Percentiles rank a stretch among this genome's conserved stretches.
These are phyloP conservation scores for Coregonus sp. DNA, from an alignment of 2,797 vertebrate species.

Conservation along the genomic window DNA sequence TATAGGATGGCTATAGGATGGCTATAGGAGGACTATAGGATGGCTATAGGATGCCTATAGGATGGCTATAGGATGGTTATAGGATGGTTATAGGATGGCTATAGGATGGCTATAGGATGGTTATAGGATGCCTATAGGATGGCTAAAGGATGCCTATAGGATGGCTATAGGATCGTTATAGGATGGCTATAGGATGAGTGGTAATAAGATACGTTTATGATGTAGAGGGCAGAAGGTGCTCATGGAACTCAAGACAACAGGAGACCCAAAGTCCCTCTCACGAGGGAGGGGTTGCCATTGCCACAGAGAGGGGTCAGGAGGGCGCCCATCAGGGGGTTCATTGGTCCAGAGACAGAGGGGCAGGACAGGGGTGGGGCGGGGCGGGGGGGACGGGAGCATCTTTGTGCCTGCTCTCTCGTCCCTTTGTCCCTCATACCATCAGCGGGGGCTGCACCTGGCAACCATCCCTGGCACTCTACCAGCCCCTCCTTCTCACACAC, in stretches of 20 bases:
- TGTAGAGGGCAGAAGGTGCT: constrained; percentile 5
- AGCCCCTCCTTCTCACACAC: neutral
- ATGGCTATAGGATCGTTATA: too few species aligned
- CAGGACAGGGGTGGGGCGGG: neutral
- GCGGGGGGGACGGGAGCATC: neutral
- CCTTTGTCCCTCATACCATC: constrained; percentile 32
- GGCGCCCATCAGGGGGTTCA: constrained; percentile 5
- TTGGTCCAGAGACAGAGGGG: neutral
- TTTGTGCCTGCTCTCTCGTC: constrained; percentile 2
- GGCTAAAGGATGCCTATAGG: too few species aligned
- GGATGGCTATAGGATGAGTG: neutral
- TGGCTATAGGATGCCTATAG: too few species aligned
- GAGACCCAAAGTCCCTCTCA: neutral
- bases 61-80: fast-evolving
- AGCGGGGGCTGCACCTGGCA: constrained; percentile 22
- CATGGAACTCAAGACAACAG: neutral
- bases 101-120: too few species aligned
- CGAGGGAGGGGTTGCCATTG: constrained; percentile 6
- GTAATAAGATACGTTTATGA: neutral
- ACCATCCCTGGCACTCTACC: neutral
- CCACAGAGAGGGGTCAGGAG: constrained; percentile 15
- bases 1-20: too few species aligned
- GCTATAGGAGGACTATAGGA: fast-evolving
- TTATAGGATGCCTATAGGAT: fast-evolving
- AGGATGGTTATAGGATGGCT: too few species aligned